Base-by-base conservation (phyloP, 2,888 invertebrate species). In the Ethmia dodecea region DNA sequence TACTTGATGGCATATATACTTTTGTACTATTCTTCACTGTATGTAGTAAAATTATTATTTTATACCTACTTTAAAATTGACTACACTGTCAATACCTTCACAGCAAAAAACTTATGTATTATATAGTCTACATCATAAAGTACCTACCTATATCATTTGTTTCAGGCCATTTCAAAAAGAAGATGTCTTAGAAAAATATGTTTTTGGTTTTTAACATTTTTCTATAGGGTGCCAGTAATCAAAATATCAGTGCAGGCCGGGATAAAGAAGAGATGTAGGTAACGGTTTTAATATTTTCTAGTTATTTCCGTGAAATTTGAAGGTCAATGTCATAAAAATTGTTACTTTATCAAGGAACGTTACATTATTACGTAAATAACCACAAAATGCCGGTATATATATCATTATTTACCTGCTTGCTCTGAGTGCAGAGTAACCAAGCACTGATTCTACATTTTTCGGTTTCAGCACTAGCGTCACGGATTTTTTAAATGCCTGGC, bases 401-500 rank as follows among this genome's bases (percentile, higher is more conserved):
- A n/a, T 43, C 13, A 8, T 11, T 26, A 28, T 9, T 14, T 73
- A 83, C 83, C 83, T 78, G 57, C 58, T 70, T 13, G 76, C 66
- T 41, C 80, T 63, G 30, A 64, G 33, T 20, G 64, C 60, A 29
- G 56, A 53, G 32, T 54, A 55, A 33, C 58, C 52, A 31, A 66
- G 43, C 37, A 60, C 34, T 32, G 47, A 43, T 38, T 80, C 80
- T 43, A 68, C 70, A 68, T 73, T 67, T 43, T 65, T 72, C 39
- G 59, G 70, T 59, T 69, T 72, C 15, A 83, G 49, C 49, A 76
- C 68, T 58, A 75, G 72, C 29, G 59, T 55, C 10, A 74, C 47
- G 38, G 81, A 49, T 47, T 76, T 79, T 46, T 69, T 67, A 44
- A 84, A 45, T 27, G 68, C 61, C 37, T 72, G 72, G 44, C 79